Evolutionary conservation across 2,797 vertebrate species (phyloP), one percentile per base, ranked within the genome.

Genomic region (Intellagama lesueurii): DNA sequence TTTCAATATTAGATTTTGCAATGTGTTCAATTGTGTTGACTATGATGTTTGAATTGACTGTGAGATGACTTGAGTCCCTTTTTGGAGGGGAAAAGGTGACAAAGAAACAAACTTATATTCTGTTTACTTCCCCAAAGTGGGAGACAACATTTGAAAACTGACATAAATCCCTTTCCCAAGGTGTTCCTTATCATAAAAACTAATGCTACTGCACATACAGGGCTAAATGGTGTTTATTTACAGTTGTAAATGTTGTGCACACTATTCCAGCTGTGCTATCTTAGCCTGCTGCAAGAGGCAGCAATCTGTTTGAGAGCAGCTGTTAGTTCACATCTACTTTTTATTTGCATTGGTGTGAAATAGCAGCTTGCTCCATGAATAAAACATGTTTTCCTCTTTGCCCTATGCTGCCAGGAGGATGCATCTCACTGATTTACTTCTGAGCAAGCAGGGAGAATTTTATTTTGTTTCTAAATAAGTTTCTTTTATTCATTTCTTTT

Each of bases 251-350:
- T 16, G 47, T 90, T 92, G 77, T 91, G 87, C 73, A 92, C 83
- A 93, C 95, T 90, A 90, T 89, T 96, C 95, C 96, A 97, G 96
- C 96, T 97, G 96, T 92, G 93, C 79, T 95, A 83, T 94, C 73
- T 87, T 86, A 28, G 47, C 92, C 94, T 91, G 93, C 56, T 91
- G 89, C 82, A 88, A 92, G 80, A 90, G 82, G 69, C 24, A 88
- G 87, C 91, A 94, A 94, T 96, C 92, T 96, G 95, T 92, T 80
- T 83, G 91, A 96, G 90, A 95, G 93, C 95, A 97, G 96, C 96
- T 97, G 96, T 76, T 95, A 52, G 84, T 90, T 96, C 95, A 94
- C 92, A 94, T 87, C 93, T 93, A 95, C 89, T 90, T 95, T 86
- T 95, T 94, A 95, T 95, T 95, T 96, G 94, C 93, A 94, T 92